Evolutionary conservation across 2,113 vertebrate species (phyloP).

Genomic region (Arvicanthis niloticus): DNA sequence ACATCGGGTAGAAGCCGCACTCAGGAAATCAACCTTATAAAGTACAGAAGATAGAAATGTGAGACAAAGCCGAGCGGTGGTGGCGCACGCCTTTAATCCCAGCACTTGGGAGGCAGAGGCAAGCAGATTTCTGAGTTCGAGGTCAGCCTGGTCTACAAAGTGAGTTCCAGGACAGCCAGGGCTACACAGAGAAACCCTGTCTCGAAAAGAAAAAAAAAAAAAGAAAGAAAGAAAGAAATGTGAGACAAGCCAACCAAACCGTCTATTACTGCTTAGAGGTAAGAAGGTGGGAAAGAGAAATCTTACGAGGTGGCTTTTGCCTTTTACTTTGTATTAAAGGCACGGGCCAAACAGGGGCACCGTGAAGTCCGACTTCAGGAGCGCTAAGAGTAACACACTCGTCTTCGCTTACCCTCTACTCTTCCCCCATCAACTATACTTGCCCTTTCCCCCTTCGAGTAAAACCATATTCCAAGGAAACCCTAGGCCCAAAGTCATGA

Average conservation of each 20-base stretch:
- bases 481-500: background rate
- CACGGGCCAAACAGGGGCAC: background rate
- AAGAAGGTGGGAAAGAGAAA: background rate
- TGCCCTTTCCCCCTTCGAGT: background rate
- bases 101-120: no score
- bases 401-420: background rate
- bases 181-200: no score
- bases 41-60: background rate
- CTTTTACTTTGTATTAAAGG: background rate
- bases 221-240: no score
- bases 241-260: no score
- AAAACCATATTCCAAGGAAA: slow-evolving; percentile 25
- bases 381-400: background rate
- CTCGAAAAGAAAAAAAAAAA: no score
- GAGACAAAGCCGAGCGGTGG: no score
- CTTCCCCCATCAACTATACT: background rate
- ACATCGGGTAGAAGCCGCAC: no score
- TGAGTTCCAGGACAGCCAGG: no score
- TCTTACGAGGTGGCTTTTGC: background rate
- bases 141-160: no score
- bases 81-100: no score
- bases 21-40: background rate
- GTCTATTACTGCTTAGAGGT: background rate
- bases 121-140: no score
- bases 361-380: background rate